A percentile compares a stretch with the other conserved stretches of the same genome.
Evolutionary conservation across 2,888 invertebrate species (phyloP).

Genomic region (Orgyia antiqua): DNA sequence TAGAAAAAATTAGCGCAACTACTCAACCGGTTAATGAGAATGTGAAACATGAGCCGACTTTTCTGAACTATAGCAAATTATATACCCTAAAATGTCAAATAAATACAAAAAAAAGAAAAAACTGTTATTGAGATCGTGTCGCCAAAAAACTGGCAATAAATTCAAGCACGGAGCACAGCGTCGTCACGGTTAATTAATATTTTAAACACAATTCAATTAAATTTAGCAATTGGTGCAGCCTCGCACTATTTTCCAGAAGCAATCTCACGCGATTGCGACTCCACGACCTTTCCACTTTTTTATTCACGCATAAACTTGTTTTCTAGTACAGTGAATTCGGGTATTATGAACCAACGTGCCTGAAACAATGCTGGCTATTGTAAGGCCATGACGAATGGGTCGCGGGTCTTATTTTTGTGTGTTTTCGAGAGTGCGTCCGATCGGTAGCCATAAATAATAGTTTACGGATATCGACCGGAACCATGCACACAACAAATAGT

Average conservation of each 20-base stretch:
- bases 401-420: constrained; percentile 64
- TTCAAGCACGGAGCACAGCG: constrained; percentile 41
- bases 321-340: constrained; percentile 51
- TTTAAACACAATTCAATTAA: constrained; percentile 65
- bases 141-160: constrained; percentile 59
- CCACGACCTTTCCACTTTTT: constrained; percentile 41
- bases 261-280: constrained; percentile 24
- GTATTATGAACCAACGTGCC: constrained; percentile 49
- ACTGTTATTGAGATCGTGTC: constrained; percentile 56
- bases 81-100: constrained; percentile 61
- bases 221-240: constrained; percentile 44
- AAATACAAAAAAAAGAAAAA: constrained; percentile 52
- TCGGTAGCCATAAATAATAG: constrained; percentile 60
- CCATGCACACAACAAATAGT: constrained; percentile 56
- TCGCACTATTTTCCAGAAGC: constrained; percentile 32
- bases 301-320: constrained; percentile 42
- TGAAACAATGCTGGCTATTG: constrained; percentile 66
- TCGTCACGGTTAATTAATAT: constrained; percentile 65
- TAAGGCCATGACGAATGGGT: constrained; percentile 63
- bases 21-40: constrained; percentile 72
- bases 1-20: constrained; percentile 70
- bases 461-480: constrained; percentile 65
- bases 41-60: constrained; percentile 64
- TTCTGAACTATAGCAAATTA: constrained; percentile 59
- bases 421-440: constrained; percentile 66